Percentiles rank a stretch among this genome's conserved stretches.
Evolutionary conservation across 2,888 invertebrate genomes (phyloP).

Genomic region (Malthinus flaveolus): DNA sequence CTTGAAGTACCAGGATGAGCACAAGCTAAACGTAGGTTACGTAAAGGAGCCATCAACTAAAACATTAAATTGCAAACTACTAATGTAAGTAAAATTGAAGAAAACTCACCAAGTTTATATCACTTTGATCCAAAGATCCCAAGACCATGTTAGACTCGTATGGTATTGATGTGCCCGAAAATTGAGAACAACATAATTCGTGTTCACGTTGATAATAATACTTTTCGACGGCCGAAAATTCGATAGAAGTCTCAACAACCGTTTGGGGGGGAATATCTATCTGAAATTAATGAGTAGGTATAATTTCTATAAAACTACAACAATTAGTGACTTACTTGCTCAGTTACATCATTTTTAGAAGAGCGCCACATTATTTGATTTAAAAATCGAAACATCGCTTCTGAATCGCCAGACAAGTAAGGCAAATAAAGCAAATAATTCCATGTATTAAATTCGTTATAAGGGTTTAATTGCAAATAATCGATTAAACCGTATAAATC

Average conservation of each 20-base stretch:
- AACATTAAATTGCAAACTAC: slow-evolving; percentile 25
- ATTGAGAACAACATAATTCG: slow-evolving; percentile 56
- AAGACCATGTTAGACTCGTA: slow-evolving; percentile 55
- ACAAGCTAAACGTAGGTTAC: slow-evolving; percentile 71
- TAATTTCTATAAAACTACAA: not conserved
- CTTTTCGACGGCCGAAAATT: slow-evolving; percentile 73
- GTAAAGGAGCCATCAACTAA: slow-evolving; percentile 65
- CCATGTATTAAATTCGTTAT: slow-evolving; percentile 59
- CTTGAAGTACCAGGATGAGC: slow-evolving; percentile 68
- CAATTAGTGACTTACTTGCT: slow-evolving; percentile 56
- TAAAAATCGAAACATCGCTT: slow-evolving; percentile 58
- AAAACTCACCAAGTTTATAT: slow-evolving; percentile 49
- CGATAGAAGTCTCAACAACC: slow-evolving; percentile 61
- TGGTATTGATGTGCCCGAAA: slow-evolving; percentile 54
- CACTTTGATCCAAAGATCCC: slow-evolving; percentile 54
- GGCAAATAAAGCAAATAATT: slow-evolving; percentile 57
- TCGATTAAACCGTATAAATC: slow-evolving; percentile 59
- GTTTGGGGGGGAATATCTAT: slow-evolving; percentile 68
- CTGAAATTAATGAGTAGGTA: slow-evolving; percentile 38
- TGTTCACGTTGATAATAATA: slow-evolving; percentile 72
- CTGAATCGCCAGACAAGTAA: slow-evolving; percentile 54
- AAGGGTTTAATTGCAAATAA: slow-evolving; percentile 64
- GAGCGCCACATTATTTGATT: slow-evolving; percentile 70
- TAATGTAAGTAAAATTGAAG: not conserved
- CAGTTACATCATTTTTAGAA: slow-evolving; percentile 66